Conservation (phyloP, 2,113 vertebrate genomes). For the Hyperopisus bebe region DNA sequence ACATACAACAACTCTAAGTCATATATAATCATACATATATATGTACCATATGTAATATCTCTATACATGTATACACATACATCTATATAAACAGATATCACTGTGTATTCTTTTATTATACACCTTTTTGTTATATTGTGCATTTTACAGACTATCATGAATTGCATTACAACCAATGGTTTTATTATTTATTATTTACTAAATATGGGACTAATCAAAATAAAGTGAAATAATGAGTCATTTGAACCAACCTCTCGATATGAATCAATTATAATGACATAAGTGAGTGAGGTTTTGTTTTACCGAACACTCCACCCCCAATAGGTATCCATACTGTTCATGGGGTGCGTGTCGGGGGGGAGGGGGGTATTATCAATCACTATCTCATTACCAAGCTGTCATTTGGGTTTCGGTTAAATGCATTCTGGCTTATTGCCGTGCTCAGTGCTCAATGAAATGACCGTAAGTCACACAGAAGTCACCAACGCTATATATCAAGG, state of each 20-base stretch:
- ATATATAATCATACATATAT: not conserved
- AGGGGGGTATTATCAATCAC: constrained; percentile 75
- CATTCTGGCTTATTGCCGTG: constrained; percentile 77
- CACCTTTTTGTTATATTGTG: not conserved
- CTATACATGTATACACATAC: not conserved
- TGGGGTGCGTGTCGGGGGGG: constrained; percentile 30
- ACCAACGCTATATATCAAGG: constrained; percentile 71
- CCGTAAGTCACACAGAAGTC: constrained; percentile 74
- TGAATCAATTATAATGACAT: not conserved
- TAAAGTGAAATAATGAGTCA: not conserved
- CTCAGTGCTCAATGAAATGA: constrained; percentile 77
- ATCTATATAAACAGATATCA: not conserved
- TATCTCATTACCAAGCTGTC: constrained; percentile 78
- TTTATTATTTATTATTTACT: not conserved
- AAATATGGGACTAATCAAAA: not conserved
- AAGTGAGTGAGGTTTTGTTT: not conserved
- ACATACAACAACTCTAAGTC: not conserved
- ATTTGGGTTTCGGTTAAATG: constrained; percentile 75
- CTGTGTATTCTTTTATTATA: not conserved
- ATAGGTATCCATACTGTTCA: constrained; percentile 70
- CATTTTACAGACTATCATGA: not conserved
- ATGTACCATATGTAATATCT: not conserved
- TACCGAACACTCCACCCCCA: constrained; percentile 35
- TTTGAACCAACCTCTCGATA: not conserved
- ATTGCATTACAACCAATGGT: not conserved